Percentiles rank a stretch among this genome's conserved stretches.
These are phyloP conservation scores for Lutjanus erythropterus DNA, from an alignment of 2,113 vertebrate genomes.

Conservation along the genomic window DNA sequence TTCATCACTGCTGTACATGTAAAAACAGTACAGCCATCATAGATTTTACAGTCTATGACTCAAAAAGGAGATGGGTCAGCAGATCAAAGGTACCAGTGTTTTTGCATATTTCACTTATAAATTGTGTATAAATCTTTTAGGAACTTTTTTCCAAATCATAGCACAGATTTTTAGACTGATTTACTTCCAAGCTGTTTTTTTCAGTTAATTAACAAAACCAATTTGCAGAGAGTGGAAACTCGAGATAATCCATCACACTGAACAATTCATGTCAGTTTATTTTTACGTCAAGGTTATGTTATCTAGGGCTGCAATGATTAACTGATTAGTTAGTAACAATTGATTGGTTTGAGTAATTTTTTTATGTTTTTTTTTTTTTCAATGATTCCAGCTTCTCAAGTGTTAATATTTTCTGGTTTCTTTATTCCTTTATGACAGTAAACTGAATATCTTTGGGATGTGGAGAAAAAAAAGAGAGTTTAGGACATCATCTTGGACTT, in stretches of 20 bases:
- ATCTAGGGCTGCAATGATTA: no score
- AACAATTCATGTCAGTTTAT: neutral
- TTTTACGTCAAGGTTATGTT: no score
- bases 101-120: conserved; percentile 41
- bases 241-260: conserved; percentile 5
- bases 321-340: no score
- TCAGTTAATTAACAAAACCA: conserved; percentile 11
- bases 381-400: no score
- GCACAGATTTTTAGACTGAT: neutral
- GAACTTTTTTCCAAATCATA: conserved; percentile 9
- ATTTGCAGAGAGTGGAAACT: conserved; percentile 4
- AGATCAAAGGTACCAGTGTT: conserved; percentile 28
- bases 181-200: conserved; percentile 8
- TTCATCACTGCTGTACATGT: conserved; percentile 31
- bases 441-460: no score
- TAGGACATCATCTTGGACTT: no score
- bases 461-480: no score
- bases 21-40: conserved; percentile 46
- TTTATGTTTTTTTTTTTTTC: no score
- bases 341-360: no score
- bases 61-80: conserved; percentile 23
- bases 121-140: conserved; percentile 23
- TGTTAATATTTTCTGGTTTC: no score
- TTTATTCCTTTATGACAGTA: no score
- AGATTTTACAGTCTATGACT: conserved; percentile 54